These are phyloP conservation scores for Amyelois transitella DNA, from an alignment of 1,140 invertebrate genomes.

Conservation along the genomic window DNA sequence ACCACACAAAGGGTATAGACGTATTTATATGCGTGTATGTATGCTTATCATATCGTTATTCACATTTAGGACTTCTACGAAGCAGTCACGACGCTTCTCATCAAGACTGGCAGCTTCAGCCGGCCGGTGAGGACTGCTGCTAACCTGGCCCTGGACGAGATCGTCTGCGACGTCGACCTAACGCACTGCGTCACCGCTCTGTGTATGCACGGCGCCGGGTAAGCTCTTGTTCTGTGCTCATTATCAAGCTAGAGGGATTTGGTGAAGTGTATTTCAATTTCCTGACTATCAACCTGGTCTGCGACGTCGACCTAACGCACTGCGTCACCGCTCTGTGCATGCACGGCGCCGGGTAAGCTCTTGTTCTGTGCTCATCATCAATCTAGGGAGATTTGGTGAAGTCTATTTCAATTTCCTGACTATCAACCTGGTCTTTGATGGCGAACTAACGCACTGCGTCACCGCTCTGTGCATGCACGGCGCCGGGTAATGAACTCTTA, in stretches of 20 bases:
- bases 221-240: not conserved
- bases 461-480: conserved; percentile 53
- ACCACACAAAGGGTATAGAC: too few species aligned
- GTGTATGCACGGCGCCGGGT: conserved; percentile 47
- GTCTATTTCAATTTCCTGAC: too few species aligned
- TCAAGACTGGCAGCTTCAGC: conserved; percentile 56
- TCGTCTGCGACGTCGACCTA: conserved; percentile 44
- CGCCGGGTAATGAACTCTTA: conserved; percentile 24
- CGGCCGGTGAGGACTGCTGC: conserved; percentile 50
- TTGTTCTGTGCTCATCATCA: not conserved
- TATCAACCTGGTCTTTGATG: conserved; percentile 44
- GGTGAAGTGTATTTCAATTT: too few species aligned
- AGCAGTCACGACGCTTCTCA: conserved; percentile 40
- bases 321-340: conserved; percentile 49
- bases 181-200: conserved; percentile 48
- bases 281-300: too few species aligned
- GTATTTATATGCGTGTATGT: too few species aligned
- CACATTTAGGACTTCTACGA: conserved; percentile 56
- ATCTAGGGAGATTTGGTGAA: too few species aligned
- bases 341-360: conserved; percentile 35
- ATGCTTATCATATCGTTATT: too few species aligned
- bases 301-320: conserved; percentile 39
- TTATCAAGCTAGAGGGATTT: too few species aligned
- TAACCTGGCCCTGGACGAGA: conserved; percentile 53
- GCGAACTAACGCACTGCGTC: conserved; percentile 41